Percentiles rank a stretch among this genome's conserved stretches.
Conservation (phyloP, 2,113 vertebrate genomes). For the Eretmochelys imbricata region DNA sequence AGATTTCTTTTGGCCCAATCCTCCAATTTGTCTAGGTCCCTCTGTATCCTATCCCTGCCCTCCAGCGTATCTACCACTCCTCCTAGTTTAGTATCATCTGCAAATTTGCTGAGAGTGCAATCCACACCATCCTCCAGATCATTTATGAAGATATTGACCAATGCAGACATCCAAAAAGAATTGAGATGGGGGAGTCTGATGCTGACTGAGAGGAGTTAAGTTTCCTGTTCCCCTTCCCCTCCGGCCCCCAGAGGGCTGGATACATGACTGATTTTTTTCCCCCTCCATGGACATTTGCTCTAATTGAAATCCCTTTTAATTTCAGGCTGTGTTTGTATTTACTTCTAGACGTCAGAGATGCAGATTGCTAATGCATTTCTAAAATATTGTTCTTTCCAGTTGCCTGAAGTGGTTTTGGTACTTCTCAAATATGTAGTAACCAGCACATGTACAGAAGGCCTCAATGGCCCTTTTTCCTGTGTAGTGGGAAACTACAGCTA, state of each 20-base stretch:
- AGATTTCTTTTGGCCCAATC: no score
- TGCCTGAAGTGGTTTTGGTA: slow-evolving; percentile 71
- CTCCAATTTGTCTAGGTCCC: no score
- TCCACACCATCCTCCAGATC: no score
- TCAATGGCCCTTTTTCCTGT: slow-evolving; percentile 67
- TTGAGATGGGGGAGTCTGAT: not conserved
- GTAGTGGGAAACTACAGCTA: not conserved
- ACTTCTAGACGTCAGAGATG: slow-evolving; percentile 63
- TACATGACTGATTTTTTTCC: slow-evolving; percentile 23
- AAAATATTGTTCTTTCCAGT: slow-evolving; percentile 62
- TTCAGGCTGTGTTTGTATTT: slow-evolving; percentile 59
- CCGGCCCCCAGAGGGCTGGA: not conserved
- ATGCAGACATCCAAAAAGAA: not conserved
- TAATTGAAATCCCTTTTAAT: not conserved
- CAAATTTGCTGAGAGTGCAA: no score
- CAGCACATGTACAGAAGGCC: not conserved
- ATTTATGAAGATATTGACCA: no score
- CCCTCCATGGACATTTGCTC: not conserved
- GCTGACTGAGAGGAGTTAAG: not conserved
- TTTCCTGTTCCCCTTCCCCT: not conserved
- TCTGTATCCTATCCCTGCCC: no score
- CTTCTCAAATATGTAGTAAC: not conserved
- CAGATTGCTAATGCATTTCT: slow-evolving; percentile 71
- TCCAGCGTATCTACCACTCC: no score
- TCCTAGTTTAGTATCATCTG: no score